phyloP scores from a whole-genome alignment of 1,140 invertebrate genomes.

The Drosophila sechellia region DNA sequence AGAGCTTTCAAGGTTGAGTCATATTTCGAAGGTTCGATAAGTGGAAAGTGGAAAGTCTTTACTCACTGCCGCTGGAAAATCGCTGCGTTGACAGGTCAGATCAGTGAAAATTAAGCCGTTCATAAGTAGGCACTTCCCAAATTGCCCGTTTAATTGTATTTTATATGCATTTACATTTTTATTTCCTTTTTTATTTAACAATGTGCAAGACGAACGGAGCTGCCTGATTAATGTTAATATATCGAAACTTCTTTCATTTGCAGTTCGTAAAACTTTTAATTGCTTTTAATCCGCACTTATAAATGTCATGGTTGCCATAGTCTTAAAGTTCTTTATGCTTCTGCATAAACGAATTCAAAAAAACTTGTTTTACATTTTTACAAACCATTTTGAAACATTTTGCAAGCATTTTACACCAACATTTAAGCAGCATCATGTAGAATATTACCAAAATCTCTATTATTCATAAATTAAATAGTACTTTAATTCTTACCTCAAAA shows the following conservation, averaged over 20 bases:
- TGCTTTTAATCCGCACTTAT: neutral
- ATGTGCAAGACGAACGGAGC: neutral
- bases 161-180: no score
- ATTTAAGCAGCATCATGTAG: no score
- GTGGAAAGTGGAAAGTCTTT: neutral
- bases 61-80: neutral
- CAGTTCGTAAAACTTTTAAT: slow-evolving; percentile 3
- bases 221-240: neutral
- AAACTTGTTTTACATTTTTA: no score
- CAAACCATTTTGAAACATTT: no score
- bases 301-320: neutral
- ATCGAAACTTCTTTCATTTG: neutral
- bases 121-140: neutral
- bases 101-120: neutral
- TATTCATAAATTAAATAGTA: no score
- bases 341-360: no score
- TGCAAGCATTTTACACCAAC: no score
- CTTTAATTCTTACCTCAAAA: no score
- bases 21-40: neutral
- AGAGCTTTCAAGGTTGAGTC: neutral
- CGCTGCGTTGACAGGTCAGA: neutral
- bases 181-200: neutral
- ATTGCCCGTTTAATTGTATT: neutral
- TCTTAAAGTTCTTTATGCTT: no score
- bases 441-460: no score